Base-by-base conservation (phyloP, 2,113 vertebrate genomes). In the Coptodon bakossiorum region DNA sequence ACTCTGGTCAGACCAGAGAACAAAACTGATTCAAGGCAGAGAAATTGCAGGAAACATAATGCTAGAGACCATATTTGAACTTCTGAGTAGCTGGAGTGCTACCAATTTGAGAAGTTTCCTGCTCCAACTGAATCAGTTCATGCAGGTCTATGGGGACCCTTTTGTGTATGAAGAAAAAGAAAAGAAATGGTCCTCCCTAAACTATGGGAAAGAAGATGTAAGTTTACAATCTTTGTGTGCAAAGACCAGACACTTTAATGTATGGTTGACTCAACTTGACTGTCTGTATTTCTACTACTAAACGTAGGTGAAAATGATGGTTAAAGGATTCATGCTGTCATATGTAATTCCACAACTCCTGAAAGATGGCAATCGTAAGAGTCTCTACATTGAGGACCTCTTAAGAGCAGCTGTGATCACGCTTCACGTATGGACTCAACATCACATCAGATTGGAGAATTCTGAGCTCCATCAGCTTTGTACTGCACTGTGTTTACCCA, bases 1-100 rank as follows among this genome's bases (percentile, higher is more conserved):
- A 1, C 0, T 96, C 0, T 95, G 92, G 95, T 7, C 89, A 9
- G 88, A 95, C 0, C 90, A 83, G 0, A 91, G 4, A 45, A 95
- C 29, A 6, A 6, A 7, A 0, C 6, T 98, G 22, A 92, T 97
- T 66, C 4, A 88, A 53, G 97, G 97, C 7, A 97, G 97, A 96
- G 80, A 54, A 13, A 94, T 97, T 2, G 98, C 98, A 0, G 97
- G 96, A 0, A 2, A 0, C 1, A 0, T 97, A 45, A 98, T 99
- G 98, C 53, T 99, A 40, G 91, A 95, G 1, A 95, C 45, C 1
- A 96, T 99, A 81, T 98, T 99, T 96, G 96, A 97, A 43, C 84
- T 97, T 7, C 96, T 99, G 1, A 92, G 6, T 0, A 63, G 57
- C 34, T 98, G 98, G 97, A 96, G 8, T 40, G 19, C 13, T 0